Conservation (phyloP, 2,113 vertebrate genomes). For the Odontophorus gujanensis region DNA sequence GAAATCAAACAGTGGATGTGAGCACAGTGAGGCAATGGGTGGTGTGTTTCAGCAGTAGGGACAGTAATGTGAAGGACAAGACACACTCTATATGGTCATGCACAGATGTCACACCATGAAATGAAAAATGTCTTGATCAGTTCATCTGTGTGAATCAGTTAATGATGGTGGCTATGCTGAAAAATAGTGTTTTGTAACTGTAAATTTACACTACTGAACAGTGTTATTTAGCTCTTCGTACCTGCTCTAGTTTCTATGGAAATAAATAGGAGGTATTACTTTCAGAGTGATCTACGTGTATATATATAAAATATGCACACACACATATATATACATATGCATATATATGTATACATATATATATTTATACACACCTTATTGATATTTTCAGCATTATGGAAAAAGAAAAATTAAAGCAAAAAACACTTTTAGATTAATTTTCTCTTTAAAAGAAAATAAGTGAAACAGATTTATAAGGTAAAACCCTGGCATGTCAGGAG, state of each 20-base stretch:
- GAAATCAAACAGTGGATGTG: background rate
- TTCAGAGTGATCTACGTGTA: too few species aligned
- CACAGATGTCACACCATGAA: background rate
- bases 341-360: background rate
- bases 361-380: rapidly evolving
- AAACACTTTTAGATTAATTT: background rate
- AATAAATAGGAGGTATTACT: background rate
- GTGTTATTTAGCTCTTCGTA: background rate
- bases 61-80: background rate
- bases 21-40: background rate
- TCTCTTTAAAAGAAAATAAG: background rate
- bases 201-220: background rate
- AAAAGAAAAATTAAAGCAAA: background rate
- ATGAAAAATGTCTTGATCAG: background rate
- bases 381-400: background rate
- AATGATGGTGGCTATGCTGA: background rate
- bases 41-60: background rate
- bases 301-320: background rate
- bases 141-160: background rate
- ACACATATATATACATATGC: background rate
- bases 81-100: background rate
- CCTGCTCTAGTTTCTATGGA: background rate
- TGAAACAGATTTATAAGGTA: background rate
- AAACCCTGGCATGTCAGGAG: background rate
- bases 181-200: background rate